These are phyloP conservation scores for Agriopis marginaria DNA, from an alignment of 2,888 invertebrate species.

Conservation along the genomic window DNA sequence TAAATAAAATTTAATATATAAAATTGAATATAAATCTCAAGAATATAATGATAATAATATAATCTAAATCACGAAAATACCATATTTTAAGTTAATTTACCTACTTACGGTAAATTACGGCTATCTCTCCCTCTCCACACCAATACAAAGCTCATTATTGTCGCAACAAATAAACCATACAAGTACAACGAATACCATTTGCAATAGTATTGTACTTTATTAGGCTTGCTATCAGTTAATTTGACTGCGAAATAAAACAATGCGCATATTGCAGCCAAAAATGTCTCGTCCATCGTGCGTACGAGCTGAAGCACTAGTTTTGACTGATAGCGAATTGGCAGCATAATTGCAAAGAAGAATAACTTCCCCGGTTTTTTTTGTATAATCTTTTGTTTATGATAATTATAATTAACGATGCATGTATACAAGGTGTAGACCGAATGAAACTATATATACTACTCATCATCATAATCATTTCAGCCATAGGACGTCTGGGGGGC, in stretches of 20 bases:
- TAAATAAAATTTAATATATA: no score
- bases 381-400: no score
- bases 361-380: no score
- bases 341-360: slow-evolving; percentile 9
- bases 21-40: no score
- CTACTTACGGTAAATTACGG: slow-evolving; percentile 12
- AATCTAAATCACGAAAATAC: no score
- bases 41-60: no score
- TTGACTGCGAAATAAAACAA: slow-evolving; percentile 19
- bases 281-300: slow-evolving; percentile 9
- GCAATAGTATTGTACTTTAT: slow-evolving; percentile 25
- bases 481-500: no score
- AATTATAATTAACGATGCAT: no score
- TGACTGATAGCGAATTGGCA: not conserved
- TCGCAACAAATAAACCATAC: slow-evolving; percentile 9
- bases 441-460: no score
- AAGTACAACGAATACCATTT: slow-evolving; percentile 23
- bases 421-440: not conserved
- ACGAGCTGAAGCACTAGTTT: not conserved
- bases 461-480: no score
- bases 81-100: no score
- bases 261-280: slow-evolving; percentile 1
- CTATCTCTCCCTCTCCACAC: slow-evolving; percentile 15
- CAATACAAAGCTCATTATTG: not conserved
- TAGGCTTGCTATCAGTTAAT: slow-evolving; percentile 14